Percentiles rank a stretch among this genome's conserved stretches.
Evolutionary conservation across 2,113 vertebrate species (phyloP).

Genomic region (Corynorhinus townsendii): DNA sequence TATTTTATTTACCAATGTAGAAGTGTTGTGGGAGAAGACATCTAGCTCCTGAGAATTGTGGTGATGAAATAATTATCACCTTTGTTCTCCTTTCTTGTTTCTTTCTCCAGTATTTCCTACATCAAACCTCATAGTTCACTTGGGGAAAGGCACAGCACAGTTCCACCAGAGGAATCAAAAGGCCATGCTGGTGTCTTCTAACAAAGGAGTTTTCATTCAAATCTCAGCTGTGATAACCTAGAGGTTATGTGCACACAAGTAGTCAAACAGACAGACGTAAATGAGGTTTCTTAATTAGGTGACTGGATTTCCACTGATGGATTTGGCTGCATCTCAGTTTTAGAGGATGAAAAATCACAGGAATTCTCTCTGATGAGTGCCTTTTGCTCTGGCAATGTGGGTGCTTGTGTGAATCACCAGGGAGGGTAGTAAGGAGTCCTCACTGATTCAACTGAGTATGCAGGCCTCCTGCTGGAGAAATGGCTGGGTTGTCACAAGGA

Average conservation of each 20-base stretch:
- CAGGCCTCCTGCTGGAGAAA: neutral
- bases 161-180: neutral
- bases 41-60: conserved; percentile 2
- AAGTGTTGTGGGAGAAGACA: neutral
- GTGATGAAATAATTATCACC: conserved; percentile 17
- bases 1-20: neutral
- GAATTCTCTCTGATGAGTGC: neutral
- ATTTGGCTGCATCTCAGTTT: neutral
- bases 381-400: neutral
- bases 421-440: neutral
- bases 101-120: neutral
- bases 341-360: conserved; percentile 13
- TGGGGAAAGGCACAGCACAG: neutral
- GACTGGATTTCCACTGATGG: neutral
- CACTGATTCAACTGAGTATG: neutral
- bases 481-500: neutral
- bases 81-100: neutral
- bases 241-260: conserved; percentile 28
- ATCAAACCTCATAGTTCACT: neutral
- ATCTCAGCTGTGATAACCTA: conserved; percentile 28
- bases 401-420: neutral
- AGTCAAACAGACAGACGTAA: conserved; percentile 22
- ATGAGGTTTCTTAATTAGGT: conserved; percentile 41
- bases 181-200: neutral
- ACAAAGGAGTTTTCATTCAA: neutral